phyloP scores from a whole-genome alignment of 2,888 invertebrate genomes.

The Erebia aethiops region DNA sequence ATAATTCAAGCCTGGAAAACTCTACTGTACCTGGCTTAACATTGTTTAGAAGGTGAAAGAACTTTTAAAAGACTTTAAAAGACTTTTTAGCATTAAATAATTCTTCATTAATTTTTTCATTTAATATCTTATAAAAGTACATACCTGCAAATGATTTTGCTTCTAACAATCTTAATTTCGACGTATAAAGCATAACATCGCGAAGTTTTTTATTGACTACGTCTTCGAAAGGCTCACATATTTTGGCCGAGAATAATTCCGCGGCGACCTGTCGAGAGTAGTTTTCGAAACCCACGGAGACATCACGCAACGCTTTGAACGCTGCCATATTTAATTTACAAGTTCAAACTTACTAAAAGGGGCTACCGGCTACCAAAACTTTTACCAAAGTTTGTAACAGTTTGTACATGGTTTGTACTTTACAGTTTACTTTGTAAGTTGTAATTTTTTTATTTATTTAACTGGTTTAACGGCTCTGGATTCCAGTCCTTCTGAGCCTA shows the following conservation, averaged over 20 bases:
- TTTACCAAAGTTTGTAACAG: too few species aligned
- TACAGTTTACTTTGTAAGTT: too few species aligned
- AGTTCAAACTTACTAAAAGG: too few species aligned
- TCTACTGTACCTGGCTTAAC: background rate
- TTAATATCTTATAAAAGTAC: slow-evolving; percentile 40
- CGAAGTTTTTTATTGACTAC: slow-evolving; percentile 55
- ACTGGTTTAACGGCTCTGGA: too few species aligned
- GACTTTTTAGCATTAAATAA: background rate
- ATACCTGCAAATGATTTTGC: slow-evolving; percentile 62
- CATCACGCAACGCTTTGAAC: slow-evolving; percentile 59
- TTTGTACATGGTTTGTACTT: too few species aligned
- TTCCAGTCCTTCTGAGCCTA: too few species aligned
- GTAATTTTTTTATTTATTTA: too few species aligned
- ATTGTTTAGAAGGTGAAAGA: background rate
- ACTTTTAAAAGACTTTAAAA: background rate
- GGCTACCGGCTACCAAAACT: too few species aligned
- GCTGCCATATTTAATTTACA: slow-evolving; percentile 52
- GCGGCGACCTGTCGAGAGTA: slow-evolving; percentile 51
- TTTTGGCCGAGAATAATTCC: slow-evolving; percentile 56
- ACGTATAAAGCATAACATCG: slow-evolving; percentile 57
- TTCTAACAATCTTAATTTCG: slow-evolving; percentile 64
- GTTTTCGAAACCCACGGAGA: slow-evolving; percentile 58
- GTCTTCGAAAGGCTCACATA: slow-evolving; percentile 58
- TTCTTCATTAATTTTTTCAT: too few species aligned
- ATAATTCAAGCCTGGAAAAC: too few species aligned